Conservation (phyloP, 2,113 vertebrate species). For the Platycercus adscitus region DNA sequence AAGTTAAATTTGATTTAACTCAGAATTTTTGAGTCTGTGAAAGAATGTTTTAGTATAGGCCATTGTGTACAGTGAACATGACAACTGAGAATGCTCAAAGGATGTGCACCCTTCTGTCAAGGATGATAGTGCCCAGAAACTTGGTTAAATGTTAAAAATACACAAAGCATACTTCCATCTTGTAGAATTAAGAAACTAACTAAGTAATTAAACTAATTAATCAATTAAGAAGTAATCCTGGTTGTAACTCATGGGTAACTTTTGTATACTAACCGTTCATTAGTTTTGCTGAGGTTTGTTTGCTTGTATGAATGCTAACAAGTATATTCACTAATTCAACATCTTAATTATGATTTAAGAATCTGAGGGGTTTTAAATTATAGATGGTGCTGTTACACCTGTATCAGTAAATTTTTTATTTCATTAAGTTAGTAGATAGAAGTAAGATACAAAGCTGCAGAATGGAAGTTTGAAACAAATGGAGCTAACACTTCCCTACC, state of each 20-base stretch:
- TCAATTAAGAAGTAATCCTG: neutral
- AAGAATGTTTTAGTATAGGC: neutral
- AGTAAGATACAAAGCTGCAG: neutral
- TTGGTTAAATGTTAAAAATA: neutral
- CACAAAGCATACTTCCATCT: rapidly evolving
- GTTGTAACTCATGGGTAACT: neutral
- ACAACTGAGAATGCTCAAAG: neutral
- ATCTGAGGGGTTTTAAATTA: neutral
- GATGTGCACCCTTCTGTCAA: neutral
- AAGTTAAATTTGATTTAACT: neutral
- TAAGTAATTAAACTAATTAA: too few species aligned
- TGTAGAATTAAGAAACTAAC: neutral
- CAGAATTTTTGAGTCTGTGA: neutral
- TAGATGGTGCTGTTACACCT: neutral
- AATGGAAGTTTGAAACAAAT: neutral
- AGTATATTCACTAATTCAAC: neutral
- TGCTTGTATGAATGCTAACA: neutral
- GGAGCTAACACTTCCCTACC: neutral
- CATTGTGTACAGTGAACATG: neutral
- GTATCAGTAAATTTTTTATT: neutral
- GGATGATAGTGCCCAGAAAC: neutral
- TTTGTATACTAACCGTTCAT: neutral
- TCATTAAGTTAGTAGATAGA: neutral
- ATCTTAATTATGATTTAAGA: neutral
- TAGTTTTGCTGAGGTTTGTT: neutral